Percentiles rank a stretch among this genome's conserved stretches.
These are phyloP conservation scores for Synanthedon myopaeformis DNA, from an alignment of 2,888 invertebrate genomes.

Conservation along the genomic window DNA sequence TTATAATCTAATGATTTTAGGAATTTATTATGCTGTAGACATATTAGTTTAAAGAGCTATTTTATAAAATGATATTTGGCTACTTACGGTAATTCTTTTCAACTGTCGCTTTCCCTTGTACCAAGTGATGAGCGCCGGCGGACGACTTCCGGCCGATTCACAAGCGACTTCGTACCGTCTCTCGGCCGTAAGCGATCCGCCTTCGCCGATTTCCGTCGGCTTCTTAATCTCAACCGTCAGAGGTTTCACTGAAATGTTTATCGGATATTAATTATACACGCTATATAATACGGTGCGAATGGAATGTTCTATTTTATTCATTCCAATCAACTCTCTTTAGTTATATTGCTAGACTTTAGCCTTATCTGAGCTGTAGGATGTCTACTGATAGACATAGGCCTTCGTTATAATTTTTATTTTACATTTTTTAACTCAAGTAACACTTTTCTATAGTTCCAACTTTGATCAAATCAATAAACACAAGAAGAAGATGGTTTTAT, in stretches of 20 bases:
- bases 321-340: too few species aligned
- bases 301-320: too few species aligned
- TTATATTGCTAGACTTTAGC: too few species aligned
- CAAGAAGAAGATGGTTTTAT: too few species aligned
- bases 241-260: conserved; percentile 77
- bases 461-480: too few species aligned
- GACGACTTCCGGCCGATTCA: conserved; percentile 86
- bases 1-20: too few species aligned
- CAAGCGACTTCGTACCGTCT: conserved; percentile 86
- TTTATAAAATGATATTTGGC: not conserved
- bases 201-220: conserved; percentile 45
- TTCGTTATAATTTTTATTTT: not conserved
- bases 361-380: too few species aligned
- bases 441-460: too few species aligned
- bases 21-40: too few species aligned
- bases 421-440: not conserved
- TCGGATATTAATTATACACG: not conserved
- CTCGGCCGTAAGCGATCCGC: conserved; percentile 82
- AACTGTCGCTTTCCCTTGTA: conserved; percentile 88
- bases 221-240: conserved; percentile 83
- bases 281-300: too few species aligned
- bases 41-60: not conserved
- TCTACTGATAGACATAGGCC: not conserved
- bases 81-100: conserved; percentile 80
- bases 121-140: conserved; percentile 89